A percentile compares a stretch with the other conserved stretches of the same genome.
phyloP scores from a whole-genome alignment of 1,140 invertebrate genomes.

The Hylyphantes graminicola region DNA sequence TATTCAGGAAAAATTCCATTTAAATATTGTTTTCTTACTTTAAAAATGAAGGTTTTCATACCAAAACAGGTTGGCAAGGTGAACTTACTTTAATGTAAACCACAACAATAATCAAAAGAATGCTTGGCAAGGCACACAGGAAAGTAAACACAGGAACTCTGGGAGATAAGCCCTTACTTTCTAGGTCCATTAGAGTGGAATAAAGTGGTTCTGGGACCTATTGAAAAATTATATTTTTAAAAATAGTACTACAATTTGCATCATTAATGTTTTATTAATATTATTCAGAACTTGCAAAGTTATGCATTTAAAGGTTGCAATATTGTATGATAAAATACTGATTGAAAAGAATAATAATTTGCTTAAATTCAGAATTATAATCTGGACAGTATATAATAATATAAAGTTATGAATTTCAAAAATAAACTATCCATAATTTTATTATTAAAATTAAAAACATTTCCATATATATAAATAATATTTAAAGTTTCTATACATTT shows the following conservation, averaged over 20 bases:
- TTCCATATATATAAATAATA: not conserved
- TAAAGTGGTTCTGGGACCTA: constrained; percentile 50
- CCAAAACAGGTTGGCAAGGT: not conserved
- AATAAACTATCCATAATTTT: too few relatives aligned
- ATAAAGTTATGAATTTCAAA: not conserved
- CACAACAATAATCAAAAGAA: constrained; percentile 23
- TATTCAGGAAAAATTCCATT: not conserved
- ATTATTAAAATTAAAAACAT: not conserved
- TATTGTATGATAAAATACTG: not conserved
- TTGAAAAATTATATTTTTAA: not conserved
- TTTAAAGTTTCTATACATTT: not conserved
- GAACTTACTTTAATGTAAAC: constrained; percentile 31
- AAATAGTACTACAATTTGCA: not conserved
- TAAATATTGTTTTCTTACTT: too few relatives aligned
- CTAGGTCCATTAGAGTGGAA: constrained; percentile 26
- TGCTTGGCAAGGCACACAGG: constrained; percentile 9
- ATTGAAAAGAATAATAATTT: not conserved
- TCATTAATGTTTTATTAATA: not conserved
- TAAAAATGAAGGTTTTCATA: not conserved
- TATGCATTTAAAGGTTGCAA: not conserved
- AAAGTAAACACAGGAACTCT: constrained; percentile 44
- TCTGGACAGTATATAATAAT: not conserved
- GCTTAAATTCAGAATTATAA: not conserved
- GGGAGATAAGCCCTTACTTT: constrained; percentile 34
- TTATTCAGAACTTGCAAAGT: not conserved